Conservation (phyloP, 2,113 vertebrate species). For the Octodon degus region DNA sequence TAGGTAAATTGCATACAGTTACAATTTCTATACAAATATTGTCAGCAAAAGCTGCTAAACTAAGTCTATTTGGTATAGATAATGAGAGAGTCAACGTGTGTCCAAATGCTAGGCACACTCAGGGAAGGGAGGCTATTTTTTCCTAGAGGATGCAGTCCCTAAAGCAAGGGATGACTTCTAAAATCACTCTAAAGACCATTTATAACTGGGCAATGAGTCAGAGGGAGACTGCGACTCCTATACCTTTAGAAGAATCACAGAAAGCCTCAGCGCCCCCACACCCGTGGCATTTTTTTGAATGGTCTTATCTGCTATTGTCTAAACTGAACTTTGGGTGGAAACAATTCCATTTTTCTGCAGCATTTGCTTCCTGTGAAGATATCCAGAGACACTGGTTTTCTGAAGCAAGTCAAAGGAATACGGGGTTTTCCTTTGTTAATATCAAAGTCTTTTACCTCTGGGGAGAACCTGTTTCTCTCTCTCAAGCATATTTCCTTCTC, state of each 20-base stretch:
- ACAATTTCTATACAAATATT: constrained; percentile 41
- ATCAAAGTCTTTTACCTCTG: not conserved
- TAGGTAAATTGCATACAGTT: constrained; percentile 22
- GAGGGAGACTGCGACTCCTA: not conserved
- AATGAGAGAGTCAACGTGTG: not conserved
- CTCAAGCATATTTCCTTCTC: constrained; percentile 20
- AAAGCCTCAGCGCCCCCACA: not conserved
- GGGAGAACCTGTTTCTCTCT: not conserved
- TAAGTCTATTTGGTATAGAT: not conserved
- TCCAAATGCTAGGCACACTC: not conserved
- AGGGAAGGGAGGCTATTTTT: not conserved
- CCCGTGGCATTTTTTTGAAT: not conserved
- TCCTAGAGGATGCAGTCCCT: not conserved
- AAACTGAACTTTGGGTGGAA: not conserved
- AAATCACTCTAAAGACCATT: not conserved
- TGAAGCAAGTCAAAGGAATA: constrained; percentile 6
- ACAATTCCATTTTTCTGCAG: not conserved
- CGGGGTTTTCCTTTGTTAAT: constrained; percentile 38
- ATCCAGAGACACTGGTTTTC: constrained; percentile 12
- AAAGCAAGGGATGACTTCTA: not conserved
- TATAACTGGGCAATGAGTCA: not conserved
- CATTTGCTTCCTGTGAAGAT: constrained; percentile 26
- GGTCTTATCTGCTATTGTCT: not conserved
- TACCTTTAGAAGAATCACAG: not conserved
- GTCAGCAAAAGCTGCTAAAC: constrained; percentile 17